phyloP scores from a whole-genome alignment of 2,797 vertebrate genomes.

The Anabas testudineus region DNA sequence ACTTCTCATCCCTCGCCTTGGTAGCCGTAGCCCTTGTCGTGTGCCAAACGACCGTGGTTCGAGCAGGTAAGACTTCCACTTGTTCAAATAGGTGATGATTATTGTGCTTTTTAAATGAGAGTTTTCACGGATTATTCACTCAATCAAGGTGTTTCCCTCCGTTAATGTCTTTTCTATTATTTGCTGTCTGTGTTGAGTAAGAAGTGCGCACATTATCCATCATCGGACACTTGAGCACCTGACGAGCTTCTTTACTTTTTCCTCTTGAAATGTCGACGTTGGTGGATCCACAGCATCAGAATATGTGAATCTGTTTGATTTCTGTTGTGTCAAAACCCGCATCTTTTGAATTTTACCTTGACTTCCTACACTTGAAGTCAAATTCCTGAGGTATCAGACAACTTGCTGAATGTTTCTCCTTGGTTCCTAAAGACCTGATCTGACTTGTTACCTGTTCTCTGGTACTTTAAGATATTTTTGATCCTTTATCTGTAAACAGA shows the following conservation, averaged over 20 bases:
- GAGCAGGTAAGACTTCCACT: conserved; percentile 80
- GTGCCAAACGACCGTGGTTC: conserved; percentile 76
- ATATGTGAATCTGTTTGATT: neutral
- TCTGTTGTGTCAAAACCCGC: neutral
- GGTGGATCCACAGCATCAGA: neutral
- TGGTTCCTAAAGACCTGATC: too few species aligned
- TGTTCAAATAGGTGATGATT: neutral
- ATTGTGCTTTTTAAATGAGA: neutral
- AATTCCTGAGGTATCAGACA: neutral
- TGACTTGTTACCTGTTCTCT: too few species aligned
- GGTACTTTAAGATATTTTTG: too few species aligned
- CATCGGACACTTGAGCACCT: conserved; percentile 46
- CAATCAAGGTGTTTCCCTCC: neutral
- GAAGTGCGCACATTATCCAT: conserved; percentile 11
- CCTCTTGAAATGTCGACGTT: neutral
- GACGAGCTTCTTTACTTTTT: conserved; percentile 26
- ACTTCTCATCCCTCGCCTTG: conserved; percentile 79
- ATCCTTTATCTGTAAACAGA: too few species aligned
- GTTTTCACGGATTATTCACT: neutral
- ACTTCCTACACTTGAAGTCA: conserved; percentile 7
- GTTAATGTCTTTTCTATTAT: neutral
- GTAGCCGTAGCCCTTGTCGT: conserved; percentile 72
- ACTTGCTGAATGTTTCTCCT: neutral
- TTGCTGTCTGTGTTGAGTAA: neutral
- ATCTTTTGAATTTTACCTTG: neutral